Evolutionary conservation across 2,113 vertebrate genomes (phyloP), one percentile per base, ranked within the genome.

Genomic region (Xenopus laevis): DNA sequence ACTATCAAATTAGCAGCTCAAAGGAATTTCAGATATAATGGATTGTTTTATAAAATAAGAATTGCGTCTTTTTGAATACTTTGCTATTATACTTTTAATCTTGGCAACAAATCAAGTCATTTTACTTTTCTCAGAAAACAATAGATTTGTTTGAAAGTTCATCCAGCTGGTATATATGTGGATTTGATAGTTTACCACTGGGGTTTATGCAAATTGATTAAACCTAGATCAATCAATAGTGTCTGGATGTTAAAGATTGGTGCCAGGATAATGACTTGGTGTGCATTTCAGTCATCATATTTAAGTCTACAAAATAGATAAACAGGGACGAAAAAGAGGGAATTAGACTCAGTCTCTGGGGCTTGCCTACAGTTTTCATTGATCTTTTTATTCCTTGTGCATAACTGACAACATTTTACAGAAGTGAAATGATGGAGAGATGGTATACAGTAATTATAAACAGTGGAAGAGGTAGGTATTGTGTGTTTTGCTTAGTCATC

Each of bases 141-240:
- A 74, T 74, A 74, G 55, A 74, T 74, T 64, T 67, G 16, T 74
- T 74, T 74, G 21, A 74, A 67, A 66, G 64, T 74, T 66, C 53
- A 55, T 21, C 53, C 64, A 60, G 55, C 55, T 67, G 64, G 55
- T 67, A 60, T 74, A 27, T 67, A 50, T 67, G 20, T 67, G 64
- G 65, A 61, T 67, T 57, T 66, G 71, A 66, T 64, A 74, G 64
- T 67, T 67, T 74, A 67, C 53, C 23, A 67, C 45, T 59, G 53
- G 44, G 72, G 64, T 53, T 74, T 60, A 55, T 27, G 45, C 64
- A 74, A 74, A 74, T 59, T 66, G 55, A 67, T 60, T 74, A 74
- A 60, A 74, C 64, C 20, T 30, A 74, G 72, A 74, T 74, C 40
- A 74, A 58, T 74, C 72, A 74, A 74, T 74, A 67, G 27, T 66